A percentile compares a stretch with the other conserved stretches of the same genome.
These are phyloP conservation scores for Paratilapia polleni DNA, from an alignment of 2,113 vertebrate genomes.

Conservation along the genomic window DNA sequence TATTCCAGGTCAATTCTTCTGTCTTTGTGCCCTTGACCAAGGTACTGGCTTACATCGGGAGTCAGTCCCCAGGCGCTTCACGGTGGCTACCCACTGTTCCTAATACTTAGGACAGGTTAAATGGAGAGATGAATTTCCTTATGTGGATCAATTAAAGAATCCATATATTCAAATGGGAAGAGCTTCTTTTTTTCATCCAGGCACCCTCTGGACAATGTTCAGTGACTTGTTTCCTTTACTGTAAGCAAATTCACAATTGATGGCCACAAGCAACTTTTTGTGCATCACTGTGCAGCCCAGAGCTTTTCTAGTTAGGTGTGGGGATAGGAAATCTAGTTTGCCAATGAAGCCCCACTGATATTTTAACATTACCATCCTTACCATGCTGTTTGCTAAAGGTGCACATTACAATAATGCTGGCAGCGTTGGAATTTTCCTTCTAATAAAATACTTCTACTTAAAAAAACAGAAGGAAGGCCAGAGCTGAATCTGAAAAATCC, in stretches of 20 bases:
- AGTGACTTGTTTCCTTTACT: background rate
- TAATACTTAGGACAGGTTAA: background rate
- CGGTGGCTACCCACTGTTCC: background rate
- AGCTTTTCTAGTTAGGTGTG: background rate
- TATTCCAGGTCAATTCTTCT: background rate
- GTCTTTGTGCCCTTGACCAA: background rate
- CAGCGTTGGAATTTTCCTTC: background rate
- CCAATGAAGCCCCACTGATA: background rate
- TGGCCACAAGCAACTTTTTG: background rate
- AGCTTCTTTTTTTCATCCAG: background rate
- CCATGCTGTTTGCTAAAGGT: background rate
- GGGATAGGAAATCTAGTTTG: background rate
- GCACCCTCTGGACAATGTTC: background rate
- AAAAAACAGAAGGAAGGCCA: background rate
- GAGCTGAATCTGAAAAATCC: background rate
- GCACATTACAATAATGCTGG: background rate
- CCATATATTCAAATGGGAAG: constrained; percentile 12
- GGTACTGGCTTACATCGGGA: background rate
- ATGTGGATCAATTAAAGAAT: background rate
- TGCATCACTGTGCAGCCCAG: background rate
- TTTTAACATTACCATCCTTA: background rate
- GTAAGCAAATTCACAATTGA: background rate
- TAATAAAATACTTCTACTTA: background rate
- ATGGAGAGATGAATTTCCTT: background rate
- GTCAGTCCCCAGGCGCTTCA: background rate